Evolutionary conservation across 2,888 invertebrate species (phyloP).

Genomic region (Liopterus haemorrhoidalis): DNA sequence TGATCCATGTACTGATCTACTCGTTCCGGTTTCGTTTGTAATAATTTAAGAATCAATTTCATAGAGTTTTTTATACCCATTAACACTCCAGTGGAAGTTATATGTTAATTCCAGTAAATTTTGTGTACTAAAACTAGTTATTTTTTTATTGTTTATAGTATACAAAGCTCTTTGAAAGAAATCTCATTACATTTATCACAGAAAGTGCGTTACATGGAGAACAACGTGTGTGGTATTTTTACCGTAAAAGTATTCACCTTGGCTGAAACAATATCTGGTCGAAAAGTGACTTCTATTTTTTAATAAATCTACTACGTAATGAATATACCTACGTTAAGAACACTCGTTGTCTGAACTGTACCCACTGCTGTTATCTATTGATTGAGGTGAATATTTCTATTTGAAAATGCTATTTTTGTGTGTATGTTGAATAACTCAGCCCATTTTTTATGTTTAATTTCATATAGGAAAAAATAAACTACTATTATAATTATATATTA

Average conservation of each 20-base stretch:
- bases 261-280: constrained; percentile 12
- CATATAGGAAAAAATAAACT: constrained; percentile 40
- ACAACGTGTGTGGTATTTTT: constrained; percentile 22
- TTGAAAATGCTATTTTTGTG: constrained; percentile 22
- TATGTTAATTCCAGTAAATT: constrained; percentile 3
- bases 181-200: constrained; percentile 22
- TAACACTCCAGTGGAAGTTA: constrained; percentile 6
- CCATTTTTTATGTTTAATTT: constrained; percentile 43
- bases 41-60: constrained; percentile 22
- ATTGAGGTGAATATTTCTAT: constrained; percentile 22
- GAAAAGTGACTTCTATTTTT: constrained; percentile 23
- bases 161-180: constrained; percentile 24
- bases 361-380: no score
- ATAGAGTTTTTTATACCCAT: constrained; percentile 23
- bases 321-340: no score
- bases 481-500: constrained; percentile 39
- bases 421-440: constrained; percentile 30
- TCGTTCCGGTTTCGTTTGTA: no score
- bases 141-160: constrained; percentile 15
- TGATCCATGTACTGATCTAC: no score
- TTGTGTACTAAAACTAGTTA: constrained; percentile 10
- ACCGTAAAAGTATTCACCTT: constrained; percentile 24
- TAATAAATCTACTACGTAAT: no score
- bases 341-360: no score
- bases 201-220: constrained; percentile 21